These are phyloP conservation scores for Cecropterus lyciades DNA, from an alignment of 1,140 invertebrate species.

Conservation along the genomic window DNA sequence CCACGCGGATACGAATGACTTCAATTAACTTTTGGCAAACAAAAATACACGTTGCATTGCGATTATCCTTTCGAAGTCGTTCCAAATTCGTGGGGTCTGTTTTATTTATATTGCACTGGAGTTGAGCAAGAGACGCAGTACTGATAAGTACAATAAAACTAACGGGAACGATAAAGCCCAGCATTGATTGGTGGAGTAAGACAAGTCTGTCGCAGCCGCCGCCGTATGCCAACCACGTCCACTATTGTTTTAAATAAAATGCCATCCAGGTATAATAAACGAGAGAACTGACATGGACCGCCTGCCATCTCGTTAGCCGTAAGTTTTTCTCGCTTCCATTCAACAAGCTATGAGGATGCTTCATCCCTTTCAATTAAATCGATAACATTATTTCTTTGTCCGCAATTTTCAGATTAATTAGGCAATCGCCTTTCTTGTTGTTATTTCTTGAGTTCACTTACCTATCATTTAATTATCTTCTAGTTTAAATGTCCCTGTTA, in stretches of 20 bases:
- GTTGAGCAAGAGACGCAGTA: slow-evolving; percentile 13
- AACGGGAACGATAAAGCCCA: slow-evolving; percentile 35
- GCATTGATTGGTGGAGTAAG: slow-evolving; percentile 45
- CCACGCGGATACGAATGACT: slow-evolving; percentile 3
- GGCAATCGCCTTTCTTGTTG: slow-evolving; percentile 15
- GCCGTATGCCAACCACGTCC: slow-evolving; percentile 56
- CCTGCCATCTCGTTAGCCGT: slow-evolving; percentile 51
- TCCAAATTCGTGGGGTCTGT: not conserved
- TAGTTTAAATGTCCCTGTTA: not conserved
- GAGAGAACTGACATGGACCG: slow-evolving; percentile 44
- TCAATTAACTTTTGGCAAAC: slow-evolving; percentile 6
- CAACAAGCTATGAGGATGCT: slow-evolving; percentile 29
- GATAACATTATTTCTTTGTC: slow-evolving; percentile 24
- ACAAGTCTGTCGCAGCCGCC: slow-evolving; percentile 45
- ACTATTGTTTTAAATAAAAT: slow-evolving; percentile 66
- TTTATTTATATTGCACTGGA: not conserved
- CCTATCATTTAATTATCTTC: not conserved
- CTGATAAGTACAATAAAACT: slow-evolving; percentile 31
- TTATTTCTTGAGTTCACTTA: not conserved
- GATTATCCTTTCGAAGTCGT: slow-evolving; percentile 4
- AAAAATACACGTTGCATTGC: not conserved
- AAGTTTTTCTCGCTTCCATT: slow-evolving; percentile 41
- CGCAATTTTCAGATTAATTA: slow-evolving; percentile 27
- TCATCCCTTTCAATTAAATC: slow-evolving; percentile 34
- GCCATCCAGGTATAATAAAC: slow-evolving; percentile 49